Base-by-base conservation (phyloP, 2,113 vertebrate species). In the Eidolon helvum region DNA sequence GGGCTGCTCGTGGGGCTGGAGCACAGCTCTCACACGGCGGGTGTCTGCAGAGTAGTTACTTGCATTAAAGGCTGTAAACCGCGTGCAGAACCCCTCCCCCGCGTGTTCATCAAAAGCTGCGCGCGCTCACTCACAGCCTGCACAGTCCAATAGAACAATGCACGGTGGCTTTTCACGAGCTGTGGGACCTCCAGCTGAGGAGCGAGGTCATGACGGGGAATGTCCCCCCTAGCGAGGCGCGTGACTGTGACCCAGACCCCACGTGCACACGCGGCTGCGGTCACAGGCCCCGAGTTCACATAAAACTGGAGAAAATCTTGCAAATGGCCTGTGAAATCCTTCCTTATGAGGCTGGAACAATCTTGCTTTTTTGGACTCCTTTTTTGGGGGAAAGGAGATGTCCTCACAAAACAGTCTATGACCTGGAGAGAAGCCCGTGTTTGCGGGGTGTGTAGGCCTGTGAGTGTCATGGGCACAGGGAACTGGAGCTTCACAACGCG, bases 211-310 rank as follows among this genome's bases (percentile, higher is more conserved):
- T 0, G 77, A 24, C 18, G 0, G 24, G 21, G 18, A 26, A 24
- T 0, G 0, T n/a, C 59, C 43, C 7, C 24, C 30, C 50, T 0
- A 1, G 10, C 7, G 2, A 22, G 72, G 4, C 9, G 19, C 43
- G 22, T 12, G 0, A 10, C 4, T 0, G 5, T 2, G 10, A 0
- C 24, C 40, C 66, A 12, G 50, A 24, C 30, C 38, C 22, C 0
- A 2, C 0, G 3, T 15, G 4, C 61, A 1, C 40, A 1, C 1
- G 4, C 1, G 0, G 3, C 53, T 7, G 10, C 24, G 40, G 35
- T 9, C 1, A 2, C 5, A 0, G 0, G 10, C 10, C 26, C 40
- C 5, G 1, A 4, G 38, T 53, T 45, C 71, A 40, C 33, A 22
- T 26, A 33, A 66, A 90, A 45, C 12, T 5, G 43, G 78, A 10